phyloP scores from a whole-genome alignment of 2,888 invertebrate genomes.

The Lasioglossum zephyrum region DNA sequence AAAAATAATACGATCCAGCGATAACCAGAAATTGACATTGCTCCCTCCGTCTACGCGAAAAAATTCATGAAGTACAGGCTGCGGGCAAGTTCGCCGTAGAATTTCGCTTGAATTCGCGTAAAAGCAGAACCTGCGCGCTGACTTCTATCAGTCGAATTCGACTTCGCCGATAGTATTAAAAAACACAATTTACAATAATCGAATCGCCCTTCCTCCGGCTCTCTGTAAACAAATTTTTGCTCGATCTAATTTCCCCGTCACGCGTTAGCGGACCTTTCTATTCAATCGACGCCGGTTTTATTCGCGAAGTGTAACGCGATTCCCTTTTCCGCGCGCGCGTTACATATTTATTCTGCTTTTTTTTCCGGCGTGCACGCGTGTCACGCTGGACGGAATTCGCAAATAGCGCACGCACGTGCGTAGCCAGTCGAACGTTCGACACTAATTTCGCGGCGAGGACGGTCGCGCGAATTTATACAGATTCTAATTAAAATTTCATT shows the following conservation, averaged over 20 bases:
- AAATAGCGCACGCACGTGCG: constrained; percentile 10
- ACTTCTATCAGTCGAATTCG: neutral
- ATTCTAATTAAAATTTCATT: constrained; percentile 71
- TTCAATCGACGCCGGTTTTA: neutral
- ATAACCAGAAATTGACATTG: neutral
- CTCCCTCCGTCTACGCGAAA: no score
- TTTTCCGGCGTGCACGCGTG: neutral
- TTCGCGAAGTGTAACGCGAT: neutral
- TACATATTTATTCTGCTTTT: neutral
- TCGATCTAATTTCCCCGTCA: neutral
- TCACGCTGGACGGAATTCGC: neutral
- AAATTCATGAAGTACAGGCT: neutral
- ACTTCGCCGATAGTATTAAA: neutral
- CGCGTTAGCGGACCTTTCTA: neutral
- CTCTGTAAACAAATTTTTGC: neutral
- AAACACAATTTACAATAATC: constrained; percentile 2
- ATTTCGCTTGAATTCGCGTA: neutral
- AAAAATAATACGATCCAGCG: no score
- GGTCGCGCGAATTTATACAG: constrained; percentile 59
- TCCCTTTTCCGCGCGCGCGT: neutral
- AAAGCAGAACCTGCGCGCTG: neutral
- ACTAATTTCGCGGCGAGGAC: constrained; percentile 64
- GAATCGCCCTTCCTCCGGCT: neutral
- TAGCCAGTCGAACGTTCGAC: constrained; percentile 38
- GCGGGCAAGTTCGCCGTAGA: neutral